Conservation (phyloP, 2,113 vertebrate species). For the Elephas maximus region DNA sequence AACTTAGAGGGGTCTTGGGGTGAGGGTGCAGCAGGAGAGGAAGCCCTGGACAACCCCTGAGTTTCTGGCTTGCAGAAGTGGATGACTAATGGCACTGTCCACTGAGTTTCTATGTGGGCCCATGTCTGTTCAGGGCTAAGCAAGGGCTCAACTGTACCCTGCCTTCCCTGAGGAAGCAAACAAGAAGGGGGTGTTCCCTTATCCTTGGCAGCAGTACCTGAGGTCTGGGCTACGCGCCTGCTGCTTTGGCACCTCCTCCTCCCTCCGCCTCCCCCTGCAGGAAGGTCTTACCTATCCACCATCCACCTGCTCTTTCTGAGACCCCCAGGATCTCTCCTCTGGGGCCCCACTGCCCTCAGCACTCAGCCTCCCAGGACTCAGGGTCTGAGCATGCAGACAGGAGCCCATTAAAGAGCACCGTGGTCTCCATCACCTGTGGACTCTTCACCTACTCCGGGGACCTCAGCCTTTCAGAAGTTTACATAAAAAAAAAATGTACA, state of each 20-base stretch:
- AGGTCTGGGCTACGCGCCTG: background rate
- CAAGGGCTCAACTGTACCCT: background rate
- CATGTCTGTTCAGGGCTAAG: background rate
- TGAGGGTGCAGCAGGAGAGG: background rate
- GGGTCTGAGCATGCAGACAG: background rate
- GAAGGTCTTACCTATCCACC: background rate
- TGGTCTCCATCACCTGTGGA: background rate
- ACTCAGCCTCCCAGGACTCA: background rate
- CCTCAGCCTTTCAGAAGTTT: background rate
- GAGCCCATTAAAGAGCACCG: background rate
- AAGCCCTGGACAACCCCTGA: no score
- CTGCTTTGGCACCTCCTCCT: background rate
- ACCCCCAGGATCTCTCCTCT: no score
- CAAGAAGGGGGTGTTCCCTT: background rate
- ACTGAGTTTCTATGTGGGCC: background rate
- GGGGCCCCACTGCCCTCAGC: no score
- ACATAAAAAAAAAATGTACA: no score
- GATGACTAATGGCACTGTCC: fast-evolving
- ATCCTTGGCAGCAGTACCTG: no score
- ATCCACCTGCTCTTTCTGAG: no score
- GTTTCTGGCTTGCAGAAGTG: background rate
- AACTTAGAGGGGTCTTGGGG: background rate
- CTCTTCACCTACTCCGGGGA: background rate
- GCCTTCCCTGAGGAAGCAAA: background rate
- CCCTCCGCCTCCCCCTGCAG: no score